phyloP scores from a whole-genome alignment of 2,113 vertebrate genomes.

The Salvator merianae region DNA sequence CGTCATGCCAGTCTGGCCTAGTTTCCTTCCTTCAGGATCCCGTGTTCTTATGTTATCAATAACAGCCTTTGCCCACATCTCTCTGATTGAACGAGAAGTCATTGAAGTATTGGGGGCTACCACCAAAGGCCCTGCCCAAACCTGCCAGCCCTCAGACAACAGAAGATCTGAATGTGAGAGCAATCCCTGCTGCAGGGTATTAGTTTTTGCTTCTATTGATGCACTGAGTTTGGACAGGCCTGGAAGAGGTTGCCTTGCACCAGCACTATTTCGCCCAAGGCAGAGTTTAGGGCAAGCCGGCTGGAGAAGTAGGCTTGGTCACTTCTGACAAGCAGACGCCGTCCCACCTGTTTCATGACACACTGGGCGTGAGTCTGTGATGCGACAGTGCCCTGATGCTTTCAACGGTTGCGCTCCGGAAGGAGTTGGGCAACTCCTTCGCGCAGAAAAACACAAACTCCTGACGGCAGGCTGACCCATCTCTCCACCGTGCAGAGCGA shows the following conservation, averaged over 20 bases:
- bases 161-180: no score
- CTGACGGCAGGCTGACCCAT: neutral
- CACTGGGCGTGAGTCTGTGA: conserved; percentile 2
- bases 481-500: neutral
- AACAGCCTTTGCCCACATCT: no score
- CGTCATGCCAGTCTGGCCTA: neutral
- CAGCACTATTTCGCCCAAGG: no score
- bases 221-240: no score
- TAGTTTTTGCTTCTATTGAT: no score
- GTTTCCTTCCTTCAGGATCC: neutral
- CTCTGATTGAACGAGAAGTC: no score
- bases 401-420: conserved; percentile 45
- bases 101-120: no score
- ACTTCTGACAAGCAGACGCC: conserved; percentile 25
- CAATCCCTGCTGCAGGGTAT: no score
- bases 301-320: neutral
- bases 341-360: conserved; percentile 33
- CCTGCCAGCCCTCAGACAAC: no score
- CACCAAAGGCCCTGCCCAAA: no score
- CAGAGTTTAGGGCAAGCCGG: neutral
- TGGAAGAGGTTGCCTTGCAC: no score
- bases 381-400: conserved; percentile 50
- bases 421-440: conserved; percentile 19
- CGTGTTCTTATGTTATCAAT: no score
- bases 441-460: conserved; percentile 34